Conservation (phyloP, 2,888 invertebrate species). For the Catocala nupta region DNA sequence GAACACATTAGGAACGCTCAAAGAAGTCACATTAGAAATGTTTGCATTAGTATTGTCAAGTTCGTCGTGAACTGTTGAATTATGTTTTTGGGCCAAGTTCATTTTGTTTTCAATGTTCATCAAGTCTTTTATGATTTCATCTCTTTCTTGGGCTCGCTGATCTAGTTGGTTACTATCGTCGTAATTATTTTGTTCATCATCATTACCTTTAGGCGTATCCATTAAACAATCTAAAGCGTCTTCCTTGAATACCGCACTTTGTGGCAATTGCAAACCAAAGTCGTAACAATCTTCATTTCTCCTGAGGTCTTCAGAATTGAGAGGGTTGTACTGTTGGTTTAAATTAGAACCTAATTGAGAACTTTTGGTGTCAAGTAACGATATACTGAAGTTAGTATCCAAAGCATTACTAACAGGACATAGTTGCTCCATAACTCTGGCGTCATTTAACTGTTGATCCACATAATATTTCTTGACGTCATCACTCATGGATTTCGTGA, state of each 20-base stretch:
- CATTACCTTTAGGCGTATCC: constrained; percentile 72
- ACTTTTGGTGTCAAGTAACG: constrained; percentile 74
- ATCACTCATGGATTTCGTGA: constrained; percentile 83
- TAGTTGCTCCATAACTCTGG: constrained; percentile 75
- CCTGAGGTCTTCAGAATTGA: constrained; percentile 74
- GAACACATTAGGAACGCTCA: constrained; percentile 45
- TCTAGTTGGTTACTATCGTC: constrained; percentile 62
- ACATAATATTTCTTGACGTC: constrained; percentile 83
- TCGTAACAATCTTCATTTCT: constrained; percentile 80
- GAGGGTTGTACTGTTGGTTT: constrained; percentile 69
- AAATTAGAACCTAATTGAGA: constrained; percentile 72
- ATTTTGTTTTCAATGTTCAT: constrained; percentile 81
- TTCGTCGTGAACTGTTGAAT: constrained; percentile 48
- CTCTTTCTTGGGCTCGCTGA: constrained; percentile 71
- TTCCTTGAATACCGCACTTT: constrained; percentile 75
- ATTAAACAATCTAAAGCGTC: constrained; percentile 79
- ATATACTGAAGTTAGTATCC: constrained; percentile 78
- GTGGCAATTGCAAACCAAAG: constrained; percentile 75
- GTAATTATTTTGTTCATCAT: constrained; percentile 63
- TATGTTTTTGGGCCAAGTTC: constrained; percentile 59
- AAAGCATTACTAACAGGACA: constrained; percentile 76
- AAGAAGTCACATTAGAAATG: constrained; percentile 49
- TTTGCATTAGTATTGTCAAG: constrained; percentile 51
- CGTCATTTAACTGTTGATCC: constrained; percentile 76
- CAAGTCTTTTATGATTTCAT: constrained; percentile 80